Conservation (phyloP, 2,797 vertebrate species). For the Liasis olivaceus region DNA sequence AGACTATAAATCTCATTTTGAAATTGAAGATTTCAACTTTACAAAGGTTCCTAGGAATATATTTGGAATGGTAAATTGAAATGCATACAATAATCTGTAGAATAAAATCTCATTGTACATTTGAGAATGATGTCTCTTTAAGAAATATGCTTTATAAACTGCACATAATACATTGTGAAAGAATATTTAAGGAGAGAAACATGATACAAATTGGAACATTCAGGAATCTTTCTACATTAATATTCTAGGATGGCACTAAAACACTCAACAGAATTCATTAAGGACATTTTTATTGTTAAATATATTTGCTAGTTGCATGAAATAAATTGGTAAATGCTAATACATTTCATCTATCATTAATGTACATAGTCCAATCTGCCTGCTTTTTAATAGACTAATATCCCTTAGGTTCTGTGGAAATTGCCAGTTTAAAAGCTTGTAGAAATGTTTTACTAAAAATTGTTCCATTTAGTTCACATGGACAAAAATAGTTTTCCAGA, state of each 20-base stretch:
- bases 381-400: slow-evolving; percentile 28
- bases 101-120: background rate
- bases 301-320: slow-evolving; percentile 24
- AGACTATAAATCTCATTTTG: background rate
- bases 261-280: slow-evolving; percentile 24
- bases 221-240: slow-evolving; percentile 28
- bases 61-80: background rate
- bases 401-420: slow-evolving; percentile 38
- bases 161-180: slow-evolving; percentile 2
- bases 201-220: slow-evolving; percentile 24
- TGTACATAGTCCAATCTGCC: slow-evolving; percentile 1
- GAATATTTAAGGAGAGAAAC: slow-evolving; percentile 7
- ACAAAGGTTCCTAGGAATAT: background rate
- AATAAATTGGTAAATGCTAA: background rate
- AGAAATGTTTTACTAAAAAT: slow-evolving; percentile 34
- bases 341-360: slow-evolving; percentile 25
- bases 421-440: slow-evolving; percentile 39
- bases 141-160: background rate
- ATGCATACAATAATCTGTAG: background rate
- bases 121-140: slow-evolving; percentile 9
- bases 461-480: slow-evolving; percentile 25
- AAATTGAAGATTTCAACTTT: background rate
- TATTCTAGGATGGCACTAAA: slow-evolving; percentile 12
- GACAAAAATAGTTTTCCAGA: slow-evolving; percentile 31
- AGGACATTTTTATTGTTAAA: slow-evolving; percentile 35